Evolutionary conservation across 2,113 vertebrate species (phyloP), one percentile per base, ranked within the genome.

Genomic region (Pleuronectes platessa): DNA sequence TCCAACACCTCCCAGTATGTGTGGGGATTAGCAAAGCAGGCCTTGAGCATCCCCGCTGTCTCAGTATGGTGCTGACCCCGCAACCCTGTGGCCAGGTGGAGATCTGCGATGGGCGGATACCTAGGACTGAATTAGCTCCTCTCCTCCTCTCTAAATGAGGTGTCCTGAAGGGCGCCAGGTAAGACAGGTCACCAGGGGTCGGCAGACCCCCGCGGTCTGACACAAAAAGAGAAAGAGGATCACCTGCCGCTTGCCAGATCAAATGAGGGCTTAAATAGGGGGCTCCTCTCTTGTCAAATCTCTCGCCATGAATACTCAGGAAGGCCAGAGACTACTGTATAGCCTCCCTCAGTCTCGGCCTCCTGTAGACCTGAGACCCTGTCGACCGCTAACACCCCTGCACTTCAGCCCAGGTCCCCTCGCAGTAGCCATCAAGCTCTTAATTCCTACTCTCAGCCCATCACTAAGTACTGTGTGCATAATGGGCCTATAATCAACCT

Each of bases 401-500:
- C 85, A 85, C 88, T 89, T 68, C 80, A 82, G 74, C 77, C 70
- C 68, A 86, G 85, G 86, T 88, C 86, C 88, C 90, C 85, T 92
- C 83, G 60, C 89, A 84, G 84, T 88, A 74, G 79, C 89, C 90
- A 89, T 88, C 83, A 89, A 88, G 88, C 86, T 92, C 87, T 89
- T 93, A 92, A 93, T 92, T 92, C 88, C 88, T 86, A 60, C 88
- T 92, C 88, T 90, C 88, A 90, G 86, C 77, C 89, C 81, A 88
- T 87, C 88, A 85, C 85, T 86, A 90, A 92, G 87, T 91, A 91
- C 89, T 84, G 61, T 85, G 86, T 87, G 91, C 88, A 91, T 90
- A 93, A 93, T 90, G 84, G 89, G 82, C 73, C 90, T 84, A 89
- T 93, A 92, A 93, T 93, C 92, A 92, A 90, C 88, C 90, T 68